Conservation (phyloP, 2,113 vertebrate genomes). For the Sander vitreus region DNA sequence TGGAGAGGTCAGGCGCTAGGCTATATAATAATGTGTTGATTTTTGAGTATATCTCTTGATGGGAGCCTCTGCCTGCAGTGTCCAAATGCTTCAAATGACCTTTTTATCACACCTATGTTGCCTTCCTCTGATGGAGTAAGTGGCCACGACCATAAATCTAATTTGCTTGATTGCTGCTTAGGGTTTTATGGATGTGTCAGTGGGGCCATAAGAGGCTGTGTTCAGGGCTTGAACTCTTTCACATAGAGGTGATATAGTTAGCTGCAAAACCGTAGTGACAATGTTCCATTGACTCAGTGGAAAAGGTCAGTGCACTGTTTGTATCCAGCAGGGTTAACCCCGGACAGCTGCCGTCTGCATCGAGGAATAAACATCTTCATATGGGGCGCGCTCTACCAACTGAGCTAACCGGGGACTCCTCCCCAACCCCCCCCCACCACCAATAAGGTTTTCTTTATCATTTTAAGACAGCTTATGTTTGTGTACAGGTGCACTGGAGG, state of each 20-base stretch:
- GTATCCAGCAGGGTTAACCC: slow-evolving; percentile 12
- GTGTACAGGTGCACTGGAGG: not conserved
- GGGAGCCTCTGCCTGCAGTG: not conserved
- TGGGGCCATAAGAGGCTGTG: no score
- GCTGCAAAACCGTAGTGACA: slow-evolving; percentile 3
- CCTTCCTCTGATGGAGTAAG: not conserved
- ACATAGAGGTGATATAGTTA: not conserved
- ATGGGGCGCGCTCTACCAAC: no score
- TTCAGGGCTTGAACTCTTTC: slow-evolving; percentile 10
- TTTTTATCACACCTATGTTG: not conserved
- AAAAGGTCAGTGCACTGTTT: slow-evolving; percentile 50
- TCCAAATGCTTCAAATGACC: not conserved
- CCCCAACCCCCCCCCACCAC: no score
- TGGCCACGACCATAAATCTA: not conserved
- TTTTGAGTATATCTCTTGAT: not conserved
- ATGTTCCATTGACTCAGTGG: not conserved
- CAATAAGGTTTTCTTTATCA: not conserved
- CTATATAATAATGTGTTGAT: slow-evolving; percentile 2
- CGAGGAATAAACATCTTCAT: no score
- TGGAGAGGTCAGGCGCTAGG: not conserved
- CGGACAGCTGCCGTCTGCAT: not conserved
- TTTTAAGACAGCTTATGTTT: not conserved
- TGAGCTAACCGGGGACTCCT: no score
- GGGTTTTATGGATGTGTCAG: not conserved
- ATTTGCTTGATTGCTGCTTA: not conserved